These are phyloP conservation scores for Apodemia zela DNA, from an alignment of 2,888 invertebrate species.

Conservation along the genomic window DNA sequence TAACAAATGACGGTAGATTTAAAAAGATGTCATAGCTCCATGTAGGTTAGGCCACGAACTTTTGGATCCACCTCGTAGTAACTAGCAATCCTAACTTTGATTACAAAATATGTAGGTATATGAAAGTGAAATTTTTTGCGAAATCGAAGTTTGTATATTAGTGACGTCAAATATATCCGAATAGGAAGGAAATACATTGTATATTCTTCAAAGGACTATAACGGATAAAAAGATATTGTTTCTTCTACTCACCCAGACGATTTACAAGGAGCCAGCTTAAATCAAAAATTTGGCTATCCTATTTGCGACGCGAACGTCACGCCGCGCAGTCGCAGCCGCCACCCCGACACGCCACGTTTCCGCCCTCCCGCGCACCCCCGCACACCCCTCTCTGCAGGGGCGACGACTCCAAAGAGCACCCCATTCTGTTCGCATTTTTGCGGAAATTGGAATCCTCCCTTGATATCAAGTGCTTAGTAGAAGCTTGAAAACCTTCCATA, in stretches of 20 bases:
- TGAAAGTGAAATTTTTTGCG: no score
- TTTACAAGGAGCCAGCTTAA: not conserved
- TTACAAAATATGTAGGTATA: no score
- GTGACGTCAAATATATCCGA: no score
- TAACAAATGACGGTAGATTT: no score
- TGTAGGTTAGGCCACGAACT: no score
- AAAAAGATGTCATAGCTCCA: no score
- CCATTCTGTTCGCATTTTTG: slow-evolving; percentile 61
- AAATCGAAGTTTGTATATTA: no score
- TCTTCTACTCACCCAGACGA: not conserved
- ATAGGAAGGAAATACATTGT: no score
- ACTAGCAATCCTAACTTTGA: no score
- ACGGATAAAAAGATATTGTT: not conserved
- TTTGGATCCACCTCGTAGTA: no score
- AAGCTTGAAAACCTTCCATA: slow-evolving; percentile 33
- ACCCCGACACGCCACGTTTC: slow-evolving; percentile 33
- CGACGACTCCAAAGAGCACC: slow-evolving; percentile 57
- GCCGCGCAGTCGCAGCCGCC: slow-evolving; percentile 54
- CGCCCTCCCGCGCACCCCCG: slow-evolving; percentile 33
- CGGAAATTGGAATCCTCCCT: slow-evolving; percentile 68
- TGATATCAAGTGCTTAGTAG: slow-evolving; percentile 40
- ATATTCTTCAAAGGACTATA: no score
- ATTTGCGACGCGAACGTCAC: slow-evolving; percentile 35
- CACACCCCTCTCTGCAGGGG: slow-evolving; percentile 48
- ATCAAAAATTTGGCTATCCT: slow-evolving; percentile 21